Base-by-base conservation (phyloP, 2,113 vertebrate genomes). In the Ammospiza nelsoni region DNA sequence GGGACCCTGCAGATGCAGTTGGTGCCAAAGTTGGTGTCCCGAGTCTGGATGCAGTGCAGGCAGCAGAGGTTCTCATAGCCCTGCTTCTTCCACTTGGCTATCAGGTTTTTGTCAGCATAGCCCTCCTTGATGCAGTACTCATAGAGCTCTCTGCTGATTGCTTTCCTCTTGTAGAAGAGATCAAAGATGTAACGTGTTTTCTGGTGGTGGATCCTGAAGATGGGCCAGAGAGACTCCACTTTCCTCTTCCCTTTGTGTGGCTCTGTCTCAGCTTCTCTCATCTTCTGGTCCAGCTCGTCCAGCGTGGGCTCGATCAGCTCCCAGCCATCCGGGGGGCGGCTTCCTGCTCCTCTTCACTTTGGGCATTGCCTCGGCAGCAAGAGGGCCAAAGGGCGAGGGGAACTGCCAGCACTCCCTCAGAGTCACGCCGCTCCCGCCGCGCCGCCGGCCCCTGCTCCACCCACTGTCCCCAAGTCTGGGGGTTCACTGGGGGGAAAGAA, bases 21-120 rank as follows among this genome's bases (percentile, higher is more conserved):
- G 11, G 99, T 99, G 62, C 99, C 99, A 3, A 99, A 99, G 97
- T 99, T 99, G 96, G 99, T 99, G 97, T 99, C 99, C 62, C 99
- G 97, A 1, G 99, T 99, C 97, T 99, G 99, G 95, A 99, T 99
- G 94, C 99, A 99, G 21, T 99, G 98, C 93, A 99, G 97, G 91
- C 99, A 99, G 96, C 99, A 99, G 54, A 99, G 97, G 87, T 99
- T 99, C 97, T 99, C 99, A 0, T 99, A 99, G 18, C 99, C 99
- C 91, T 99, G 99, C 84, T 99, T 99, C 97, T 99, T 99, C 99
- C 99, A 99, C 95, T 99, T 99, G 12, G 99, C 99, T 52, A 99
- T 99, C 79, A 99, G 97, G 95, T 99, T 99, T 95, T 99, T 99
- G 96, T 99, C 99, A 46, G 99, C 99, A 0, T 99, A 99, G 12